phyloP scores from a whole-genome alignment of 2,113 vertebrate species.

The Nannospalax galili region DNA sequence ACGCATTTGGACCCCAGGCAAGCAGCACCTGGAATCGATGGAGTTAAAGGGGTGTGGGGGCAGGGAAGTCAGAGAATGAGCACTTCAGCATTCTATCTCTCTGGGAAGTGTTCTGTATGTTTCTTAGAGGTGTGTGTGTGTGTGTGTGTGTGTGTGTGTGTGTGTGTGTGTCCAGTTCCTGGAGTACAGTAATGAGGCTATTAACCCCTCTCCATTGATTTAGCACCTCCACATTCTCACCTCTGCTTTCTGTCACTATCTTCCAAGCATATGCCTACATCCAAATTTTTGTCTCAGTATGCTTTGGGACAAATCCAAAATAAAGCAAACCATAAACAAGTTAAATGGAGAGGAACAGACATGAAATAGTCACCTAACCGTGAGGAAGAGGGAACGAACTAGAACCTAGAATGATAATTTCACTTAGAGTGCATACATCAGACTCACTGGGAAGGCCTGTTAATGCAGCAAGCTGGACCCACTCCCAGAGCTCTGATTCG shows the following conservation, averaged over 20 bases:
- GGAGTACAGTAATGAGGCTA: neutral
- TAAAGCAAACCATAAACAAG: neutral
- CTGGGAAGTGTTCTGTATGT: neutral
- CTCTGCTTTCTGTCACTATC: neutral
- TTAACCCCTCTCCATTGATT: too few relatives aligned
- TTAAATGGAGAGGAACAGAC: neutral
- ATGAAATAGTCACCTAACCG: neutral
- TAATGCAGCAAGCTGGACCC: neutral
- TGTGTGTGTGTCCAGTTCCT: neutral
- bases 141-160: too few relatives aligned
- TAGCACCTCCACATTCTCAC: neutral
- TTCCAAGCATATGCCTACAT: neutral
- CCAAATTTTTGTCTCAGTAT: neutral
- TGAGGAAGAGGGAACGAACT: too few relatives aligned
- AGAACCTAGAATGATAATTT: neutral
- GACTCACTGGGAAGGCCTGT: neutral
- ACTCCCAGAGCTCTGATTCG: neutral
- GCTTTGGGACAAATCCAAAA: neutral
- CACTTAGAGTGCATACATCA: neutral
- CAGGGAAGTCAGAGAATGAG: accelerated
- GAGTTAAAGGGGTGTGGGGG: too few relatives aligned
- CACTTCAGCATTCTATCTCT: neutral
- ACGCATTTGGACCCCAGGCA: neutral
- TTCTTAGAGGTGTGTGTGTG: neutral
- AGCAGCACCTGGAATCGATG: neutral